Conservation (phyloP, 2,888 invertebrate genomes). For the Odontocerum albicorne region DNA sequence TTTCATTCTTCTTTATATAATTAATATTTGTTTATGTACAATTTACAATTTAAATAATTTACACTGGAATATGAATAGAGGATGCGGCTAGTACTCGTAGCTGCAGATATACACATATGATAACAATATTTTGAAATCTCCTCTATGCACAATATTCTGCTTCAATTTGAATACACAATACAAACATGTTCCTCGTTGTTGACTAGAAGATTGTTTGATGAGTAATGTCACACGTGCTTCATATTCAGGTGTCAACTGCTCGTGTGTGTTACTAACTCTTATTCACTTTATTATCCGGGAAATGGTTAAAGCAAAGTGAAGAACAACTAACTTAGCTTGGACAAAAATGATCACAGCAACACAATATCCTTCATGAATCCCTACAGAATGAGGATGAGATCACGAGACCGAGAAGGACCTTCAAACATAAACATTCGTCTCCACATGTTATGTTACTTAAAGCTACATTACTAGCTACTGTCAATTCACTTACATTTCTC, state of each 20-base stretch:
- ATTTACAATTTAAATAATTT: conserved; percentile 37
- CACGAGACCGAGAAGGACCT: conserved; percentile 34
- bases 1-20: conserved; percentile 32
- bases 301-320: background rate
- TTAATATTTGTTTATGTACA: conserved; percentile 33
- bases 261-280: background rate
- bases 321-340: background rate
- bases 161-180: conserved; percentile 21
- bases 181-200: conserved; percentile 29
- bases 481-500: too few species aligned
- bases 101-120: conserved; percentile 11
- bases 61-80: conserved; percentile 34
- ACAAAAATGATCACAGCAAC: conserved; percentile 16
- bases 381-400: conserved; percentile 34
- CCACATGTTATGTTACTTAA: conserved; percentile 1
- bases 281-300: background rate
- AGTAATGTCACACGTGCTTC: conserved; percentile 11
- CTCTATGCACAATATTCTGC: background rate
- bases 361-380: conserved; percentile 34
- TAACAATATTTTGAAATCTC: conserved; percentile 11
- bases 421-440: conserved; percentile 30
- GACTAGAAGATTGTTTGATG: conserved; percentile 32
- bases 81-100: conserved; percentile 11
- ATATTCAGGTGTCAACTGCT: conserved; percentile 1
- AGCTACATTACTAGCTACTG: too few species aligned